Evolutionary conservation across 2,888 invertebrate genomes (phyloP).

Genomic region (Epirrhoe tristata): DNA sequence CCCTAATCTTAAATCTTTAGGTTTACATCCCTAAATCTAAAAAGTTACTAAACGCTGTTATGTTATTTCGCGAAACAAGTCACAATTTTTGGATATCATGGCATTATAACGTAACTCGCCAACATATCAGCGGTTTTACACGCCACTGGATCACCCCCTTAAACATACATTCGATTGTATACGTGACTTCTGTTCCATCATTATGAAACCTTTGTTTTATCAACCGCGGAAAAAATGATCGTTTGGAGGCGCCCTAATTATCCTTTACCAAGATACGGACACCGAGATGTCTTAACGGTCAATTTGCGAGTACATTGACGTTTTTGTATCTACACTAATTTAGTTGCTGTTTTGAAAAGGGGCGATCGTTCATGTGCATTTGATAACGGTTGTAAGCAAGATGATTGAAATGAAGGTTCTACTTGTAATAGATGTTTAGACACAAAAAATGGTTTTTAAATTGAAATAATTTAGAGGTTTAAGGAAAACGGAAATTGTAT

Average conservation of each 20-base stretch:
- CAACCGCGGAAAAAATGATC: conserved; percentile 37
- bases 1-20: too few relatives aligned
- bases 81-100: too few relatives aligned
- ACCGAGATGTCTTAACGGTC: conserved; percentile 19
- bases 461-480: neutral
- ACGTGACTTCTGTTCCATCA: conserved; percentile 79
- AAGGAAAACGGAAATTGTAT: conserved; percentile 2
- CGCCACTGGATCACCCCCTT: too few relatives aligned
- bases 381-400: neutral
- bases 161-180: conserved; percentile 18
- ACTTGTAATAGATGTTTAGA: neutral
- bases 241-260: conserved; percentile 36
- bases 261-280: conserved; percentile 20
- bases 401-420: neutral
- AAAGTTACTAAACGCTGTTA: too few relatives aligned
- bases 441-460: neutral
- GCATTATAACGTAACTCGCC: too few relatives aligned
- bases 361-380: neutral
- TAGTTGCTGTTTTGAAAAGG: neutral
- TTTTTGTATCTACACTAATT: conserved; percentile 11
- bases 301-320: conserved; percentile 13
- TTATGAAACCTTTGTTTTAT: conserved; percentile 53
- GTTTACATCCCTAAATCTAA: too few relatives aligned
- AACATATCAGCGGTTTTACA: too few relatives aligned
- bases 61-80: neutral